Percentiles rank a stretch among this genome's conserved stretches.
These are phyloP conservation scores for Myrmecophaga tridactyla DNA, from an alignment of 2,113 vertebrate species.

Conservation along the genomic window DNA sequence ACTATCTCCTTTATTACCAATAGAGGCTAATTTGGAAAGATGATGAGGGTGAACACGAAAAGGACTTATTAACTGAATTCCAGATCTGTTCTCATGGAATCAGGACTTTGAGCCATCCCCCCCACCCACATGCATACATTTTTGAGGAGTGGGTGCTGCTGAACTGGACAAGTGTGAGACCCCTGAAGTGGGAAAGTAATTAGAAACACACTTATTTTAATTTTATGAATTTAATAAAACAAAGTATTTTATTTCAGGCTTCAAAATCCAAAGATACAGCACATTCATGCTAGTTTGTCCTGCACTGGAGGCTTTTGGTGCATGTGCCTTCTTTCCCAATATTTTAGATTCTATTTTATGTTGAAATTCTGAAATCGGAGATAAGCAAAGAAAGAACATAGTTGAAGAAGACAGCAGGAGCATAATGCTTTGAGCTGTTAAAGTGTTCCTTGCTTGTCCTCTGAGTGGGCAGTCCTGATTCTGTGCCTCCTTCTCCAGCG, in stretches of 20 bases:
- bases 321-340: not conserved
- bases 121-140: accelerated
- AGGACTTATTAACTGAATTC: not conserved
- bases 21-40: not conserved
- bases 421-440: not conserved
- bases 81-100: too few species aligned
- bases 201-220: not conserved
- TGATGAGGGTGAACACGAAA: not conserved
- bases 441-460: not conserved
- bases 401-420: not conserved
- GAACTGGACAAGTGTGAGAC: not conserved
- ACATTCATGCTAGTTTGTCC: not conserved
- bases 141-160: not conserved
- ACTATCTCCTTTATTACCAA: not conserved
- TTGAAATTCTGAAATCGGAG: not conserved
- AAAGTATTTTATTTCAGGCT: not conserved
- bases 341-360: not conserved
- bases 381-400: not conserved
- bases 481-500: not conserved
- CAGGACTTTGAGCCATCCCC: too few species aligned
- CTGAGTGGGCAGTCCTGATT: not conserved
- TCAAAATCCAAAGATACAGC: not conserved
- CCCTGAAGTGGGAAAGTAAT: not conserved
- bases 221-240: not conserved
- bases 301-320: not conserved